These are phyloP conservation scores for Notamacropus eugenii DNA, from an alignment of 2,797 vertebrate genomes.

Conservation along the genomic window DNA sequence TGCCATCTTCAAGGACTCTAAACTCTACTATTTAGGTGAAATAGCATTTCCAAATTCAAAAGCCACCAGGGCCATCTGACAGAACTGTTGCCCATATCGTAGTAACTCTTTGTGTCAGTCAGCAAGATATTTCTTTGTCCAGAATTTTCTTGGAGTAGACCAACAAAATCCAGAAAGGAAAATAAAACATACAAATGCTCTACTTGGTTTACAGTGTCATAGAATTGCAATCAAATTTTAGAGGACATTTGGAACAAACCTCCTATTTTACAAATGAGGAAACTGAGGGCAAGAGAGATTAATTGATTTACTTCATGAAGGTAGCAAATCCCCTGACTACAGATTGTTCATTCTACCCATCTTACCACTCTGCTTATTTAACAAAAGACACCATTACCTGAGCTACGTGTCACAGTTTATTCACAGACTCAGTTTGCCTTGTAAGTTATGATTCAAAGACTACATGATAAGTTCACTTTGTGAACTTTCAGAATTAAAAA, in stretches of 20 bases:
- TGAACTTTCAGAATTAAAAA: slow-evolving; percentile 70
- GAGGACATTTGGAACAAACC: too few species aligned
- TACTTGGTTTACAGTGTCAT: neutral
- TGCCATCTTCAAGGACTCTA: neutral
- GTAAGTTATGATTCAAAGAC: slow-evolving; percentile 70
- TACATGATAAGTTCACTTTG: slow-evolving; percentile 61
- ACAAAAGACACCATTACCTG: slow-evolving; percentile 43
- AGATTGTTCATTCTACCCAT: neutral
- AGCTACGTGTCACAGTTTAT: slow-evolving; percentile 43
- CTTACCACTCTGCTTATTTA: neutral
- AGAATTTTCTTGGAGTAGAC: neutral
- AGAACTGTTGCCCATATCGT: neutral
- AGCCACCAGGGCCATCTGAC: neutral
- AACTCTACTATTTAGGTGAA: neutral
- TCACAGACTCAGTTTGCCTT: slow-evolving; percentile 64
- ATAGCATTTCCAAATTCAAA: neutral
- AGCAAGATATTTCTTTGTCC: too few species aligned
- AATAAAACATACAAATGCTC: neutral
- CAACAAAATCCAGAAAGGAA: neutral
- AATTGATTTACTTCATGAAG: neutral
- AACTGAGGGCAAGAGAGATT: neutral
- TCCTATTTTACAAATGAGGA: neutral
- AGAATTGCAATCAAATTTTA: too few species aligned
- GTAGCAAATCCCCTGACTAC: neutral
- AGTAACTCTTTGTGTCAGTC: too few species aligned